These are phyloP conservation scores for Idaea aversata DNA, from an alignment of 2,888 invertebrate genomes.

Conservation along the genomic window DNA sequence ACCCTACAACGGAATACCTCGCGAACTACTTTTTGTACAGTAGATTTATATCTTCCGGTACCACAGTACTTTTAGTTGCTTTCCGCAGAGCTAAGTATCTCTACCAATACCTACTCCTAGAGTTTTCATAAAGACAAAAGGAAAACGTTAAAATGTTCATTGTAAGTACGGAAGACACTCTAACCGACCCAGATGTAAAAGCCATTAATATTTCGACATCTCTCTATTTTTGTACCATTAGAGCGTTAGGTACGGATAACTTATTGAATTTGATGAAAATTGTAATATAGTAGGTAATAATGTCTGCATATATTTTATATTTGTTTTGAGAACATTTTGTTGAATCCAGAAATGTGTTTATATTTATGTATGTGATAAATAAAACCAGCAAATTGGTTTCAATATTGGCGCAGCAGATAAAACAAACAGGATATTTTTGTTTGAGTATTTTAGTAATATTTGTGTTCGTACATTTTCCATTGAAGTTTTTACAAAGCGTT, in stretches of 20 bases:
- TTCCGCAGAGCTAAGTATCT: constrained; percentile 25
- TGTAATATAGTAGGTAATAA: not conserved
- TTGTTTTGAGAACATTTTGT: no score
- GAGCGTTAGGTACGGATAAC: not conserved
- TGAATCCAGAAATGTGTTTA: no score
- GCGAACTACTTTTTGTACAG: constrained; percentile 44
- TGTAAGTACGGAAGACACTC: not conserved
- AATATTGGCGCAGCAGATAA: constrained; percentile 1
- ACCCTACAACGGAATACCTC: constrained; percentile 33
- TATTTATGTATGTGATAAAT: constrained; percentile 16
- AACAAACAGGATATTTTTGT: not conserved
- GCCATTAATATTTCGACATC: constrained; percentile 34
- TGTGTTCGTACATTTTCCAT: constrained; percentile 12
- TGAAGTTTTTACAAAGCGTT: constrained; percentile 21
- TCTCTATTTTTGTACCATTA: constrained; percentile 26
- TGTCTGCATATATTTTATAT: no score
- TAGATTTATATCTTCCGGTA: constrained; percentile 57
- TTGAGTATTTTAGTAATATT: not conserved
- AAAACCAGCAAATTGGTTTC: not conserved
- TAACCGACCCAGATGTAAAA: constrained; percentile 26
- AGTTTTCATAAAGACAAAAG: not conserved
- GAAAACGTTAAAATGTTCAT: constrained; percentile 11
- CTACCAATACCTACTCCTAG: not conserved
- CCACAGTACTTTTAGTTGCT: constrained; percentile 33
- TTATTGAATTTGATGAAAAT: not conserved